Conservation (phyloP, 1,140 invertebrate genomes). For the Arctopsyche grandis region DNA sequence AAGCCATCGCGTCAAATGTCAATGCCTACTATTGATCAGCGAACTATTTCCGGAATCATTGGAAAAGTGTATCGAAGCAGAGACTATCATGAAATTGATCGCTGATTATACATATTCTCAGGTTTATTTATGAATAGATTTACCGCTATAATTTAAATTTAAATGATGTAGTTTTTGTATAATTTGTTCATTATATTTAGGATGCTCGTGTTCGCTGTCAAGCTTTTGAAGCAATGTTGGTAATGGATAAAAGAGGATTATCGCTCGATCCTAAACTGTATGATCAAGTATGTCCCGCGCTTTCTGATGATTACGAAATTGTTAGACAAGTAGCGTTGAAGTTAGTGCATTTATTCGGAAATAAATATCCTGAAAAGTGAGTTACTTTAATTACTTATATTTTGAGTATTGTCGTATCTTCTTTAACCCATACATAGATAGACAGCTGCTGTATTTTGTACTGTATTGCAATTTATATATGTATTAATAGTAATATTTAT, state of each 20-base stretch:
- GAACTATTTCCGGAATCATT: constrained; percentile 67
- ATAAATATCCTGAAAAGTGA: constrained; percentile 89
- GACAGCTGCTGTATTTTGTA: too few relatives aligned
- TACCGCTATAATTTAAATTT: background rate
- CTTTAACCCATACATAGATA: constrained; percentile 3
- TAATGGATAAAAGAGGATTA: constrained; percentile 82
- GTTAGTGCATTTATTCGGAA: constrained; percentile 85
- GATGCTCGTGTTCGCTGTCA: constrained; percentile 90
- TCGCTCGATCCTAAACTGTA: constrained; percentile 83
- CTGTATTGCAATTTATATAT: too few relatives aligned
- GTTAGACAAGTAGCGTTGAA: constrained; percentile 88
- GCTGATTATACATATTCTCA: constrained; percentile 84
- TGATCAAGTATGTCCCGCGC: constrained; percentile 80
- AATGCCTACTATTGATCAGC: constrained; percentile 80
- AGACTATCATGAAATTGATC: constrained; percentile 74
- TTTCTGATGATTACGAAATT: constrained; percentile 95
- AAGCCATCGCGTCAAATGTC: constrained; percentile 81
- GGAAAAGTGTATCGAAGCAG: constrained; percentile 64
- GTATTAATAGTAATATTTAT: too few relatives aligned
- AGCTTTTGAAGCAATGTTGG: constrained; percentile 86
- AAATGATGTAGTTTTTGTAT: constrained; percentile 17
- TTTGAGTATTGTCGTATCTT: constrained; percentile 10
- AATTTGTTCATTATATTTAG: constrained; percentile 57
- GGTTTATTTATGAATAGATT: constrained; percentile 54
- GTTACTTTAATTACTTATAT: constrained; percentile 49